phyloP scores from a whole-genome alignment of 2,888 invertebrate species.

The Cyrtodaria siliqua region DNA sequence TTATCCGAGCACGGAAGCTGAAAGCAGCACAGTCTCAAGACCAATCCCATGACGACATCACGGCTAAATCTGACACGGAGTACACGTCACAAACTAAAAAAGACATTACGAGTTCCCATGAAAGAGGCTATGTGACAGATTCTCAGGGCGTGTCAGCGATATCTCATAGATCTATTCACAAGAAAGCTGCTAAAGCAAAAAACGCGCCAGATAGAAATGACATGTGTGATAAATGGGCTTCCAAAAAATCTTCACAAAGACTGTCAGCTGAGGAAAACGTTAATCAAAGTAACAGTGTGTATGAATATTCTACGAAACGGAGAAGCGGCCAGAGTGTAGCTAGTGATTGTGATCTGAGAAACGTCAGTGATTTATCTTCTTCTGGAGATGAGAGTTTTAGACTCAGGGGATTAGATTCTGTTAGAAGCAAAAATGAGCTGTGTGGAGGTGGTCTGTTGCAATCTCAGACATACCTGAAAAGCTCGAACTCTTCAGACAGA shows the following conservation, averaged over 20 bases:
- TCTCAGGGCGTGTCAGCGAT: conserved; percentile 28
- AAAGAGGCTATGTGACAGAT: conserved; percentile 30
- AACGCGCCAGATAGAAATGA: too few species aligned
- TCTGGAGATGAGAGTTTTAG: too few species aligned
- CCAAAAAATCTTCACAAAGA: background rate
- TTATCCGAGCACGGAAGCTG: conserved; percentile 18
- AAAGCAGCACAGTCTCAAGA: background rate
- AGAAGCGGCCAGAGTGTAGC: too few species aligned
- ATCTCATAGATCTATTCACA: conserved; percentile 25
- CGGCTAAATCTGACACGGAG: conserved; percentile 39
- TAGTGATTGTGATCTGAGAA: too few species aligned
- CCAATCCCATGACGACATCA: background rate
- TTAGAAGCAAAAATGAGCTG: too few species aligned
- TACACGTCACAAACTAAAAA: background rate
- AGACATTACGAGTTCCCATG: background rate
- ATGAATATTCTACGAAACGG: background rate
- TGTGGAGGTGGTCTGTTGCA: too few species aligned
- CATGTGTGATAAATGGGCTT: too few species aligned
- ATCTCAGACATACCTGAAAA: too few species aligned
- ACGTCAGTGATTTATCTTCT: too few species aligned
- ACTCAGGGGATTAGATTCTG: too few species aligned
- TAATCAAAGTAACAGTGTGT: background rate
- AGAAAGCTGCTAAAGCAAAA: background rate
- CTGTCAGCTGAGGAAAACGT: background rate
- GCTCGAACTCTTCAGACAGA: too few species aligned